Evolutionary conservation across 2,888 invertebrate genomes (phyloP).

Genomic region (Chloroclysta siterata): DNA sequence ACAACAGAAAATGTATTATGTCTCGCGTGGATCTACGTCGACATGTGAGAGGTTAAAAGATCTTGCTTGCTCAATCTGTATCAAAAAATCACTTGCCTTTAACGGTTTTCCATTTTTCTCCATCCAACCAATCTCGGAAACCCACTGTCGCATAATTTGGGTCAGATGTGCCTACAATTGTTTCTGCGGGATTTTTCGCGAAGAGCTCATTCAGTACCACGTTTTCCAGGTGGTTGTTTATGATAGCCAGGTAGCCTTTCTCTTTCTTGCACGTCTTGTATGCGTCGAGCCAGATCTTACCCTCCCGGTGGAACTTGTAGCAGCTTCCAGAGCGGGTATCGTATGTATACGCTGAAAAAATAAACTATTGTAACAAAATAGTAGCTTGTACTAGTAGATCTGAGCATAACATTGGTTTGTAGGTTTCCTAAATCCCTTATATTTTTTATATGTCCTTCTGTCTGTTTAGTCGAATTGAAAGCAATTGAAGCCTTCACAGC

Average conservation of each 20-base stretch:
- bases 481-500: no score
- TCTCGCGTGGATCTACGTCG: no score
- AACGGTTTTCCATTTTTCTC: slow-evolving; percentile 10
- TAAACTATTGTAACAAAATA: no score
- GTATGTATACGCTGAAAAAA: slow-evolving; percentile 15
- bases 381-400: no score
- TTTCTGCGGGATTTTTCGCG: not conserved
- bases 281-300: slow-evolving; percentile 8
- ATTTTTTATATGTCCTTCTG: no score
- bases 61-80: no score
- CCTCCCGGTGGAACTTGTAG: slow-evolving; percentile 23
- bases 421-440: no score
- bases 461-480: no score
- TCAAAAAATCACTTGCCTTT: not conserved
- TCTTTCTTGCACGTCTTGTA: slow-evolving; percentile 11
- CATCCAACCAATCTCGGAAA: slow-evolving; percentile 8
- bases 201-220: slow-evolving; percentile 10
- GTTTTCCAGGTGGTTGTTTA: slow-evolving; percentile 12
- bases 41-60: no score
- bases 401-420: no score
- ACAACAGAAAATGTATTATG: no score
- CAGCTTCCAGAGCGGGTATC: slow-evolving; percentile 22
- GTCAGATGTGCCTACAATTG: not conserved
- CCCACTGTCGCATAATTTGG: not conserved
- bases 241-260: slow-evolving; percentile 11